Evolutionary conservation across 1,140 invertebrate genomes (phyloP).

Genomic region (Panagrolaimus sp.): DNA sequence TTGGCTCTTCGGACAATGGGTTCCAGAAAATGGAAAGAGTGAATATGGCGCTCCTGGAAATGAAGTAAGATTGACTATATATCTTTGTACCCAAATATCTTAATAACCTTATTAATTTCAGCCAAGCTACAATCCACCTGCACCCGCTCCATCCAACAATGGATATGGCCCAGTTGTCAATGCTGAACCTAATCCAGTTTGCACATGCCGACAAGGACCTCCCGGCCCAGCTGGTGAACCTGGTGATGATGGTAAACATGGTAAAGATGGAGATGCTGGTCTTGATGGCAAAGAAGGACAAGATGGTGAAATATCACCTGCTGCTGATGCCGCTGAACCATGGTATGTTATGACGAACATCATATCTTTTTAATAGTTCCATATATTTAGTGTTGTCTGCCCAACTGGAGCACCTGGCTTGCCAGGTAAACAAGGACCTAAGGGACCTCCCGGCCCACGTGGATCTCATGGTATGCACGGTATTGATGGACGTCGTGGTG

Average conservation of each 20-base stretch:
- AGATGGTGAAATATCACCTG: background rate
- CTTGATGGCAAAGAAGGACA: slow-evolving; percentile 41
- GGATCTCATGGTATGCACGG: slow-evolving; percentile 32
- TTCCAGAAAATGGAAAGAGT: slow-evolving; percentile 43
- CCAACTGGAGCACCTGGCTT: slow-evolving; percentile 51
- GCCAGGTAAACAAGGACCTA: slow-evolving; percentile 40
- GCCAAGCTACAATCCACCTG: slow-evolving; percentile 25
- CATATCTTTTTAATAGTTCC: background rate
- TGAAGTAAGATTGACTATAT: slow-evolving; percentile 19
- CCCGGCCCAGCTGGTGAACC: slow-evolving; percentile 37
- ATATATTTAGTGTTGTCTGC: slow-evolving; percentile 54
- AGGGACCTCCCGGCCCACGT: slow-evolving; percentile 36
- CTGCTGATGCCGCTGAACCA: slow-evolving; percentile 22
- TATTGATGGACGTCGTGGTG: slow-evolving; percentile 38
- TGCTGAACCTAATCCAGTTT: slow-evolving; percentile 54
- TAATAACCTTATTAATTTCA: background rate
- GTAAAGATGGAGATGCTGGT: slow-evolving; percentile 52
- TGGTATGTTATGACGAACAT: slow-evolving; percentile 33
- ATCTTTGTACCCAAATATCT: background rate
- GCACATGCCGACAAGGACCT: slow-evolving; percentile 54
- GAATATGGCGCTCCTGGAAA: slow-evolving; percentile 22
- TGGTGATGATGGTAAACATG: slow-evolving; percentile 53
- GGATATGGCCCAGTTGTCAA: slow-evolving; percentile 48
- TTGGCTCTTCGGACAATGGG: slow-evolving; percentile 58
- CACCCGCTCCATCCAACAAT: slow-evolving; percentile 20